phyloP scores from a whole-genome alignment of 2,113 vertebrate species.

The Vulpes vulpes region DNA sequence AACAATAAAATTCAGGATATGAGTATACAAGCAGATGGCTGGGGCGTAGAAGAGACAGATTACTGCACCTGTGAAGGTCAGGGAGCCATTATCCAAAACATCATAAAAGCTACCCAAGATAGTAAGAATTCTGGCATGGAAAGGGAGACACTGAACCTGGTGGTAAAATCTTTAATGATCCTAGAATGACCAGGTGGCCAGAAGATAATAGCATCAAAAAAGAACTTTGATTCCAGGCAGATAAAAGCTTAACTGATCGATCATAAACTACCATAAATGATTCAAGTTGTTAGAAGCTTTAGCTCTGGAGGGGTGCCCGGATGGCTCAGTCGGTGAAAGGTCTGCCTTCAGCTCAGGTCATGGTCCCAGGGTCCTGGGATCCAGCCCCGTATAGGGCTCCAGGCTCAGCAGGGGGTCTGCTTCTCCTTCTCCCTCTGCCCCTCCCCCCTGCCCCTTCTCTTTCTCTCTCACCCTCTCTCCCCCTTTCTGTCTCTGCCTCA shows the following conservation, averaged over 20 bases:
- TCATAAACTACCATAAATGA: background rate
- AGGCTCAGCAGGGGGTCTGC: background rate
- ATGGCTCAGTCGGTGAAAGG: background rate
- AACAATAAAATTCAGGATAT: background rate
- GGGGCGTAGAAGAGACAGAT: background rate
- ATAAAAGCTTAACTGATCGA: background rate
- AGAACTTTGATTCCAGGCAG: background rate
- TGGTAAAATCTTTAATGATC: background rate
- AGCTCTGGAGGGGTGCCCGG: background rate
- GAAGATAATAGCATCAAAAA: background rate
- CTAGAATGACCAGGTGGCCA: background rate
- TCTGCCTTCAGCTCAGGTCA: background rate
- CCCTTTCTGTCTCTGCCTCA: background rate
- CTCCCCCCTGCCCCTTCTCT: background rate
- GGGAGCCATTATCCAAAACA: background rate
- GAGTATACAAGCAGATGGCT: background rate
- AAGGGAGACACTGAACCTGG: background rate
- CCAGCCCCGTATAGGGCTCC: accelerated
- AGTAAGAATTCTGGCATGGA: background rate
- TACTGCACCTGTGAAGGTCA: background rate
- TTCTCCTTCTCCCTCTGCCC: background rate
- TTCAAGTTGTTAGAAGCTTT: background rate
- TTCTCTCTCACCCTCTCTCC: background rate
- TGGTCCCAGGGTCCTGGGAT: background rate
- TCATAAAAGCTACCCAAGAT: slow-evolving; percentile 7